Evolutionary conservation across 2,888 invertebrate genomes (phyloP).

Genomic region (Torymus auratus): DNA sequence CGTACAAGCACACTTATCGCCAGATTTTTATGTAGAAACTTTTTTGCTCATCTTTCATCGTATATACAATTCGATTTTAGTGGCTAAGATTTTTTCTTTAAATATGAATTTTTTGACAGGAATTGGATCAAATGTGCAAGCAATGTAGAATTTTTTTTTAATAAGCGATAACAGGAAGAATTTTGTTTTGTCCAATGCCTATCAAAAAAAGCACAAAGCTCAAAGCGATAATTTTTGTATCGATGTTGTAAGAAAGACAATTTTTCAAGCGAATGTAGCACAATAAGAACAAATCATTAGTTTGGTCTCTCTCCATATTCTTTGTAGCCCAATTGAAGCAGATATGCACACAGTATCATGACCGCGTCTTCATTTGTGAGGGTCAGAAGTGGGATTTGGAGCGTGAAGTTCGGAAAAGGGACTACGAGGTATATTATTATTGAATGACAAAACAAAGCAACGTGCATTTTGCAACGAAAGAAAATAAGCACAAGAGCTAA

Average conservation of each 20-base stretch:
- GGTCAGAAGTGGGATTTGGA: constrained; percentile 99
- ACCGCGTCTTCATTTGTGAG: constrained; percentile 98
- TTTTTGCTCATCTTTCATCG: constrained; percentile 8
- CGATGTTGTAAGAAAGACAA: constrained; percentile 20
- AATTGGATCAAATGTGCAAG: constrained; percentile 12
- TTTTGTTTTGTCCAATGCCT: constrained; percentile 23
- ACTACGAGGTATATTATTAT: constrained; percentile 92
- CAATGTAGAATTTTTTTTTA: not conserved
- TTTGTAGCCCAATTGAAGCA: constrained; percentile 90
- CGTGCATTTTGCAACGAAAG: constrained; percentile 49
- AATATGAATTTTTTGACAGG: constrained; percentile 9
- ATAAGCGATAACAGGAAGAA: not conserved
- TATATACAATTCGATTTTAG: not conserved
- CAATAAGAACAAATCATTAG: constrained; percentile 45
- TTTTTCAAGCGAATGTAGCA: constrained; percentile 6
- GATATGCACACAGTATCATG: constrained; percentile 97
- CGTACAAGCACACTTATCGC: too few species aligned
- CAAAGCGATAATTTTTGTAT: constrained; percentile 15
- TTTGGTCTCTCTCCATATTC: constrained; percentile 55
- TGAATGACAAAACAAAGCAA: constrained; percentile 47
- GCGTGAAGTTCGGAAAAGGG: constrained; percentile 99
- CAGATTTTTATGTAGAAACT: constrained; percentile 1
- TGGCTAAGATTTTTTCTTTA: constrained; percentile 4
- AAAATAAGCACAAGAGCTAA: constrained; percentile 2
- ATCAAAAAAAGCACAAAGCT: constrained; percentile 15